Evolutionary conservation across 2,113 vertebrate genomes (phyloP).

Genomic region (Microtus oregoni): DNA sequence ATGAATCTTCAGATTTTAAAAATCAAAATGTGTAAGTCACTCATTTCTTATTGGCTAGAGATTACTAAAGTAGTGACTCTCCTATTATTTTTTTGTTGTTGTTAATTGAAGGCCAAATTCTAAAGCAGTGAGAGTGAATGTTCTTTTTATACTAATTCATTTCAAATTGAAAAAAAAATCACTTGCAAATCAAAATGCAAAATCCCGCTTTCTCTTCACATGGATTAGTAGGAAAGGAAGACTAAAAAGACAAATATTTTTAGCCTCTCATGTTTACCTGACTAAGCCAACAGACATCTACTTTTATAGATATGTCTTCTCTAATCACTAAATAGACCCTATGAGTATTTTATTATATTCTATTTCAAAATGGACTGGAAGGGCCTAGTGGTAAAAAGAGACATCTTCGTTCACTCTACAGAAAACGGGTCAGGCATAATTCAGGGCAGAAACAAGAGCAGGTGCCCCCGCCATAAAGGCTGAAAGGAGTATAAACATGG

Average conservation of each 20-base stretch:
- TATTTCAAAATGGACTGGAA: constrained; percentile 32
- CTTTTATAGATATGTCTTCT: neutral
- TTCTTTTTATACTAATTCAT: constrained; percentile 12
- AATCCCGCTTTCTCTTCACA: neutral
- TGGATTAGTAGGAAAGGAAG: neutral
- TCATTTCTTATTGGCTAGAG: neutral
- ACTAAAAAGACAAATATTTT: neutral
- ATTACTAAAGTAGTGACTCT: neutral
- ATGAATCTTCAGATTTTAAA: constrained; percentile 51
- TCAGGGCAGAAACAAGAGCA: neutral
- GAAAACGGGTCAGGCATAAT: neutral
- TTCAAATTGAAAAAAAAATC: constrained; percentile 48
- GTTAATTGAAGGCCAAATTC: constrained; percentile 22
- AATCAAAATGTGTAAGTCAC: constrained; percentile 1
- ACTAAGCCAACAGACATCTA: neutral
- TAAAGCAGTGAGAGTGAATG: constrained; percentile 25
- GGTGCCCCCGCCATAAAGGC: neutral
- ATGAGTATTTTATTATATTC: neutral
- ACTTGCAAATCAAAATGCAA: constrained; percentile 41
- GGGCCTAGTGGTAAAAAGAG: neutral
- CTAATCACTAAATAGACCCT: neutral
- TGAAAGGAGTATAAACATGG: constrained; percentile 9
- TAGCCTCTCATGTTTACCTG: constrained; percentile 10
- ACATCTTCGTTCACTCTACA: neutral
- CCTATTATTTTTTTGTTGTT: constrained; percentile 5